A percentile compares a stretch with the other conserved stretches of the same genome.
Conservation (phyloP, 2,797 vertebrate species). For the Poliocrania exsul region DNA sequence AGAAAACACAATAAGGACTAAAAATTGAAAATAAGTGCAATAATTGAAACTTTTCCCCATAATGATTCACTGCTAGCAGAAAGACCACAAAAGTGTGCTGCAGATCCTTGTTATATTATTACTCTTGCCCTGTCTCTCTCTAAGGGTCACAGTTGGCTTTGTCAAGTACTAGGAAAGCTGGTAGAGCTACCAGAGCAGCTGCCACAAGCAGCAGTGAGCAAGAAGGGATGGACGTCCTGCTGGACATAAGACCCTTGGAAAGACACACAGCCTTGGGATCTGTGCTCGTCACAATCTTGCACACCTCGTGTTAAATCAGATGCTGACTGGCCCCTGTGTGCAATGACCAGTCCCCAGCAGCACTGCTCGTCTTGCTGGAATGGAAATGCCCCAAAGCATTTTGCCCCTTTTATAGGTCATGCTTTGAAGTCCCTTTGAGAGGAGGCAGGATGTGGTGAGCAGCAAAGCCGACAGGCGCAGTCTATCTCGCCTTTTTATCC, state of each 20-base stretch:
- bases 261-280: fast-evolving
- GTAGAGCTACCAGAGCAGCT: neutral
- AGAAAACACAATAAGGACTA: neutral
- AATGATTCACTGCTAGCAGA: neutral
- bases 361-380: neutral
- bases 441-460: neutral
- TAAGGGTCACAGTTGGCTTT: neutral
- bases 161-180: neutral
- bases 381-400: neutral
- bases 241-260: neutral
- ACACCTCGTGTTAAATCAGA: neutral
- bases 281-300: fast-evolving
- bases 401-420: neutral
- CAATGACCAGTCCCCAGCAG: neutral
- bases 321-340: fast-evolving
- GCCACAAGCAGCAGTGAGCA: neutral
- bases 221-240: neutral
- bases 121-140: neutral
- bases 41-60: fast-evolving
- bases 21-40: neutral
- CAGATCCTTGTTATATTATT: neutral
- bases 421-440: constrained; percentile 1
- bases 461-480: neutral
- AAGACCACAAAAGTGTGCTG: neutral
- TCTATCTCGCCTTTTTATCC: neutral